phyloP scores from a whole-genome alignment of 2,888 invertebrate species.

The Parapristionchus giblindavisi region DNA sequence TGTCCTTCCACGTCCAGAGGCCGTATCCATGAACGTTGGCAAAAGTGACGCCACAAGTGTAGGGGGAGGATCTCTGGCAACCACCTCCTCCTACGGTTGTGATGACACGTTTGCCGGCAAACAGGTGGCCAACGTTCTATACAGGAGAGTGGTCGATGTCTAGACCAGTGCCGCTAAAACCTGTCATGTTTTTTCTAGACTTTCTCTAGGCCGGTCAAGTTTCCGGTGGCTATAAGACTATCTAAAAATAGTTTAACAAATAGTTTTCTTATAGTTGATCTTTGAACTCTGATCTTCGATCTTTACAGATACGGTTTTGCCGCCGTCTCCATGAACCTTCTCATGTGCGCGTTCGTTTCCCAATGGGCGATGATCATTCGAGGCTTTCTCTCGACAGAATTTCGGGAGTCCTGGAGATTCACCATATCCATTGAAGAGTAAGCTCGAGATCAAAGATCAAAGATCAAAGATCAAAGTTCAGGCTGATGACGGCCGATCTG shows the following conservation, averaged over 20 bases:
- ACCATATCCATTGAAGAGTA: constrained; percentile 65
- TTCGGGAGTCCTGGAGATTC: constrained; percentile 58
- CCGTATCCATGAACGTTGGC: too few relatives aligned
- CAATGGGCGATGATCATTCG: constrained; percentile 78
- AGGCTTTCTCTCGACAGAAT: constrained; percentile 67
- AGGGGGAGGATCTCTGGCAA: too few relatives aligned
- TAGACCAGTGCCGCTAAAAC: too few relatives aligned
- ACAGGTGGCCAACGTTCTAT: too few relatives aligned
- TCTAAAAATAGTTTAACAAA: background rate
- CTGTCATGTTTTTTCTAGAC: too few relatives aligned
- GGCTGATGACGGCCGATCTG: constrained; percentile 72
- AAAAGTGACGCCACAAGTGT: too few relatives aligned
- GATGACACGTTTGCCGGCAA: too few relatives aligned
- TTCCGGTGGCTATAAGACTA: too few relatives aligned
- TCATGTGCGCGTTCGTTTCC: constrained; percentile 83
- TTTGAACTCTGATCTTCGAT: background rate
- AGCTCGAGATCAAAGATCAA: constrained; percentile 6
- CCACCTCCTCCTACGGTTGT: too few relatives aligned
- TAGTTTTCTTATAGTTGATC: background rate
- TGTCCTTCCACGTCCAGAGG: too few relatives aligned
- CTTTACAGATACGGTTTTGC: constrained; percentile 82
- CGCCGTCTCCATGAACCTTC: constrained; percentile 86
- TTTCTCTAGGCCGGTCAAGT: too few relatives aligned
- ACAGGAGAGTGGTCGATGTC: too few relatives aligned
- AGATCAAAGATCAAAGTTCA: constrained; percentile 45